Evolutionary conservation across 2,113 vertebrate genomes (phyloP).

Genomic region (Bos taurus): ARS-UCD2.0 NC_037357.1:130389501-130390000

Average conservation of each 20-base stretch:
- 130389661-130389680: too few species aligned
- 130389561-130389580: background rate
- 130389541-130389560: background rate
- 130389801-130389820: fast-evolving
- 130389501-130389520: background rate
- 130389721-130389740: background rate
- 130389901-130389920: background rate
- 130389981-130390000: background rate
- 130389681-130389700: background rate
- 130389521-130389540: background rate
- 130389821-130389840: background rate
- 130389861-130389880: background rate
- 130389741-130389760: background rate
- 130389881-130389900: background rate
- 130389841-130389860: background rate
- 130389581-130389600: background rate
- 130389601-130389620: background rate
- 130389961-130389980: background rate
- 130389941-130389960: background rate
- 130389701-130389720: background rate
- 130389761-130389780: background rate
- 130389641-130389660: background rate
- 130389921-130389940: background rate
- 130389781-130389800: background rate
- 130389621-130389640: too few species aligned